Percentiles rank a stretch among this genome's conserved stretches.
Evolutionary conservation across 2,888 invertebrate genomes (phyloP).

Genomic region (Leptopilina myrica): DNA sequence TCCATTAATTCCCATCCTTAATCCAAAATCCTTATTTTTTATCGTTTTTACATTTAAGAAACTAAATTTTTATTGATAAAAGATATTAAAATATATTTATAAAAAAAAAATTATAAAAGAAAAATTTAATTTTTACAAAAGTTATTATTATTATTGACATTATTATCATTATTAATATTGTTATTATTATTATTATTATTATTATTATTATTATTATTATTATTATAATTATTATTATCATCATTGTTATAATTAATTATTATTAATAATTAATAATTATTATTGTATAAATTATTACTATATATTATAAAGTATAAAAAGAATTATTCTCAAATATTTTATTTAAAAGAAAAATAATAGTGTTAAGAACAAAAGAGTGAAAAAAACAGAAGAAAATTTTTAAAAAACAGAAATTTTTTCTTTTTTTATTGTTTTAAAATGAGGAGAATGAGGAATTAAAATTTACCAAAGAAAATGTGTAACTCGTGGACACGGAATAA

Average conservation of each 20-base stretch:
- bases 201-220: too few species aligned
- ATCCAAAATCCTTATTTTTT: slow-evolving; percentile 54
- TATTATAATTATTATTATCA: too few species aligned
- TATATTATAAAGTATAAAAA: too few species aligned
- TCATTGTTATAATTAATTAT: too few species aligned
- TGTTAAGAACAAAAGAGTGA: neutral
- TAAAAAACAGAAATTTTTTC: slow-evolving; percentile 36
- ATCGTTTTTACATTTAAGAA: slow-evolving; percentile 15
- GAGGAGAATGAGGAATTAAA: slow-evolving; percentile 31
- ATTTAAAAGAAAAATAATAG: too few species aligned
- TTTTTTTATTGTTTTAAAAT: neutral
- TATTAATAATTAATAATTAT: too few species aligned
- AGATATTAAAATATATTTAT: slow-evolving; percentile 21
- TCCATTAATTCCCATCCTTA: slow-evolving; percentile 65
- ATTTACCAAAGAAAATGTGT: slow-evolving; percentile 30
- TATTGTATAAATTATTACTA: too few species aligned
- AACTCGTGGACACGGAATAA: slow-evolving; percentile 69
- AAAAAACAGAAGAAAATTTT: neutral
- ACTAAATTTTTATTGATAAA: neutral
- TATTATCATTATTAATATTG: too few species aligned
- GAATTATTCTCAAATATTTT: too few species aligned
- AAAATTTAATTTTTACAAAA: too few species aligned
- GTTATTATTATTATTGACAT: too few species aligned
- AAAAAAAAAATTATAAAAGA: neutral
- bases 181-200: too few species aligned